Base-by-base conservation (phyloP, 2,888 invertebrate species). In the Drosophila fungiperda region DNA sequence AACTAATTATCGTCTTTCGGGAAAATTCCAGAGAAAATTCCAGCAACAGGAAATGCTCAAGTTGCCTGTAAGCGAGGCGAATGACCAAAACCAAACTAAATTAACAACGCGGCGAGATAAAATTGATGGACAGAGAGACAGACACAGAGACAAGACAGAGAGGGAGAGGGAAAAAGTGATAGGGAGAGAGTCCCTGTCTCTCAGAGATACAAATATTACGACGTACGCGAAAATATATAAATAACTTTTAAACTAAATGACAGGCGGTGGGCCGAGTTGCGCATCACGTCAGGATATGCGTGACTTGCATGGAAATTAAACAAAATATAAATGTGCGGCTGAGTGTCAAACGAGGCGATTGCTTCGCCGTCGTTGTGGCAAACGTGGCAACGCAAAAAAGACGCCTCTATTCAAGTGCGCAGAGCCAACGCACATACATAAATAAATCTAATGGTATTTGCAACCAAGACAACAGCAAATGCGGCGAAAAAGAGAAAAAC, bases 241-340 rank as follows among this genome's bases (percentile, higher is more conserved):
- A 85, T 85, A 84, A 70, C 70, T 72, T 85, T 70, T 71, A 78
- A 83, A 63, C 68, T 82, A 79, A 84, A 73, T 76, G 72, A 70
- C 45, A 60, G 52, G 54, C 55, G 54, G 48, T 6, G 36, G 42
- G 38, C 20, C 12, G 62, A 42, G 63, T 40, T 60, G 66, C 69
- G 72, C 83, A 71, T 65, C 75, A 38, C 26, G 77, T 62, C 86
- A 88, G 87, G 87, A 88, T 88, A 88, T 84, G 90, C 87, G 90
- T 88, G 87, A 88, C 87, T 89, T 70, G 87, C 82, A 90, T 88
- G 68, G 74, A 82, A 90, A 87, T 87, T 83, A 87, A 89, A 83
- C 83, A 85, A 67, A 86, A 63, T 36, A 60, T 45, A 60, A 52
- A 53, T 48, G 17, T 12, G 20, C 4, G n/a, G 63, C 57, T 81